Conservation (phyloP, 2,888 invertebrate genomes). For the Anorthoa munda region DNA sequence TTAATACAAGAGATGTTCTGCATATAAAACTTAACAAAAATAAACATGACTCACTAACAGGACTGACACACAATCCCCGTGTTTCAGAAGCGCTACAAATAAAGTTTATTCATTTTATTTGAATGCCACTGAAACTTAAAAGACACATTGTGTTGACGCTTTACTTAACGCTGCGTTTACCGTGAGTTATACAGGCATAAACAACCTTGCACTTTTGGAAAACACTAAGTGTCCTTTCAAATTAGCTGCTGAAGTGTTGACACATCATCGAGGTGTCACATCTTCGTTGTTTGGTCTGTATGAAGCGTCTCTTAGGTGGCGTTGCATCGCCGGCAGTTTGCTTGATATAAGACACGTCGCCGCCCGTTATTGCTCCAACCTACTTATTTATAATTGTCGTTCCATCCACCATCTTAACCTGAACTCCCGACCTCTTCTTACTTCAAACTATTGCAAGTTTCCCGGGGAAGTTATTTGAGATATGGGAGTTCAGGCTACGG, state of each 20-base stretch:
- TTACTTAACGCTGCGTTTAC: conserved; percentile 35
- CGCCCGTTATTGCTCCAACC: conserved; percentile 89
- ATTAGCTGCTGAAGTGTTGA: conserved; percentile 13
- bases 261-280: conserved; percentile 11
- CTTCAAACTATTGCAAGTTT: conserved; percentile 48
- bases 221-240: conserved; percentile 16
- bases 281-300: conserved; percentile 71
- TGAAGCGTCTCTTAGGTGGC: conserved; percentile 86
- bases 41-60: conserved; percentile 29
- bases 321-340: conserved; percentile 88
- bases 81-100: conserved; percentile 23
- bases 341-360: conserved; percentile 89
- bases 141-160: conserved; percentile 37
- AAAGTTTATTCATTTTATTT: conserved; percentile 36
- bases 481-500: conserved; percentile 64
- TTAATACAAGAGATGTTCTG: background rate
- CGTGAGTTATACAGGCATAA: conserved; percentile 23
- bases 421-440: conserved; percentile 70
- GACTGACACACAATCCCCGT: conserved; percentile 22
- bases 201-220: conserved; percentile 18
- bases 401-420: conserved; percentile 75
- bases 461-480: conserved; percentile 48
- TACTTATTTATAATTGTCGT: conserved; percentile 90
- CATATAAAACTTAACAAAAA: background rate
- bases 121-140: conserved; percentile 4